Evolutionary conservation across 2,797 vertebrate genomes (phyloP).

Genomic region (Pseudochirops corinnae): DNA sequence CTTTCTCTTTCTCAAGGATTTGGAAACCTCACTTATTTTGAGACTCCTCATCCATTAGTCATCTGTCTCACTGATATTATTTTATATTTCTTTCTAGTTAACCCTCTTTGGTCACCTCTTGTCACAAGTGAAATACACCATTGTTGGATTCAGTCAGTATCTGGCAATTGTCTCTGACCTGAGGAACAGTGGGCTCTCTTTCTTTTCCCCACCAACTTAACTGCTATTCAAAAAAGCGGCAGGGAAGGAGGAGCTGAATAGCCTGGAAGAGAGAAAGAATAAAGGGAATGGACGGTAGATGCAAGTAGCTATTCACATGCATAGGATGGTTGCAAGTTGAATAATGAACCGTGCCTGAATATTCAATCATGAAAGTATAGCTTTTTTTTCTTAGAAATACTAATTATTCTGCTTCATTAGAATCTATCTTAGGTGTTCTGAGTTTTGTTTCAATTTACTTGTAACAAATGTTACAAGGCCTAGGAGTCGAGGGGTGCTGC

Average conservation of each 20-base stretch:
- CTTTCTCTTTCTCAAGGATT: conserved; percentile 66
- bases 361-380: neutral
- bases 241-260: neutral
- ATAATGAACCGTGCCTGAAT: neutral
- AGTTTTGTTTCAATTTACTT: neutral
- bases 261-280: neutral
- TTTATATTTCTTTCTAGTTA: conserved; percentile 69
- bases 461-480: conserved; percentile 1
- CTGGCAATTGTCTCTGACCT: conserved; percentile 48
- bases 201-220: conserved; percentile 15
- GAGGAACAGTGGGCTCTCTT: conserved; percentile 17
- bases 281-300: neutral
- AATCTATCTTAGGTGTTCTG: neutral
- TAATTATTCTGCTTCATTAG: neutral
- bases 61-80: conserved; percentile 53
- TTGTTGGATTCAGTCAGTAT: conserved; percentile 51
- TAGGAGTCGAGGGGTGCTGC: conserved; percentile 42
- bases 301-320: neutral
- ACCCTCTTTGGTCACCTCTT: conserved; percentile 61
- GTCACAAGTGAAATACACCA: conserved; percentile 51
- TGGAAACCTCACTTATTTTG: conserved; percentile 62
- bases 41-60: conserved; percentile 56
- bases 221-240: neutral
- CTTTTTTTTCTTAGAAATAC: neutral
- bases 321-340: neutral